Conservation (phyloP, 2,113 vertebrate species). For the Panthera uncia region DNA sequence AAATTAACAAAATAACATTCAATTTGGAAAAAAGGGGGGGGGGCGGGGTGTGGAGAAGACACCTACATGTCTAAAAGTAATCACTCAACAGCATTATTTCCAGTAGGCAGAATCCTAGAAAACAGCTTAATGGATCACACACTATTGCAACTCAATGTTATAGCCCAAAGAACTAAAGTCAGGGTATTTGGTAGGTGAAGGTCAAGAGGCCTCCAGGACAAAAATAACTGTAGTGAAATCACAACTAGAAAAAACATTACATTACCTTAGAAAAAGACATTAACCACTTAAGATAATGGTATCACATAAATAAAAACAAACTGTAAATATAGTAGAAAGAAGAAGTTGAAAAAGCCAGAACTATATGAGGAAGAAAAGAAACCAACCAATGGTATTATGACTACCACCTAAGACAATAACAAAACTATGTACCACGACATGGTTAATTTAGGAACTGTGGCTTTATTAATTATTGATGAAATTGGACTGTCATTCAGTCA, state of each 20-base stretch:
- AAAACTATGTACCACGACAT: background rate
- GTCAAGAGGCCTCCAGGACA: background rate
- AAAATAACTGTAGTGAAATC: background rate
- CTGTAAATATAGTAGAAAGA: background rate
- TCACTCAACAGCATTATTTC: background rate
- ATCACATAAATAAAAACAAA: background rate
- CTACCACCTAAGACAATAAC: background rate
- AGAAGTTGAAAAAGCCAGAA: background rate
- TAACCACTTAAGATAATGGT: background rate
- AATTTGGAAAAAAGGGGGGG: background rate
- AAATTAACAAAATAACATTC: slow-evolving; percentile 46
- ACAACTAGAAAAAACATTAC: background rate
- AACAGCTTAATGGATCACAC: background rate
- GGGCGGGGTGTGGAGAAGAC: background rate
- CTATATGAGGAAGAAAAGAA: background rate
- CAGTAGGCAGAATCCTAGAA: background rate
- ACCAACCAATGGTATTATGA: background rate
- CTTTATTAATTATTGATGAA: slow-evolving; percentile 16
- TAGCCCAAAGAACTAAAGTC: background rate
- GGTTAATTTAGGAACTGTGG: background rate
- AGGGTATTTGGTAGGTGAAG: background rate
- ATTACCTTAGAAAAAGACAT: background rate
- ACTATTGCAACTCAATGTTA: background rate
- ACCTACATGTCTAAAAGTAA: background rate
- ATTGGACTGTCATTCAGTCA: background rate